phyloP scores from a whole-genome alignment of 2,888 invertebrate genomes.

The Apeira syringaria region DNA sequence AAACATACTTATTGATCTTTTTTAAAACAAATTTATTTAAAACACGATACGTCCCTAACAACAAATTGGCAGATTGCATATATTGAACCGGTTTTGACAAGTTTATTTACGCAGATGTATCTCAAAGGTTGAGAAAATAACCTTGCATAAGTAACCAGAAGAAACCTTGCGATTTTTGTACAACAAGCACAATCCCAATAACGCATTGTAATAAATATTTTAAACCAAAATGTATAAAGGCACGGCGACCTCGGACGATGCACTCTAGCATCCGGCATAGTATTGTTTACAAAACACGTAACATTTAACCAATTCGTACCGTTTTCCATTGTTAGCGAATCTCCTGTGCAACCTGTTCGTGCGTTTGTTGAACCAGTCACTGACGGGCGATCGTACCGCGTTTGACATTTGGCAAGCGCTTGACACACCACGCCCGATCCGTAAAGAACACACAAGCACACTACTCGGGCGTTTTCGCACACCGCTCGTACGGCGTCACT shows the following conservation, averaged over 20 bases:
- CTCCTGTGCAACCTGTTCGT: constrained; percentile 64
- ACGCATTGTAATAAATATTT: constrained; percentile 8
- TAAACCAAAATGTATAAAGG: constrained; percentile 22
- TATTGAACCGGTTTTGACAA: constrained; percentile 27
- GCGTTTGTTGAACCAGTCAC: constrained; percentile 71
- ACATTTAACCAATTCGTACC: constrained; percentile 57
- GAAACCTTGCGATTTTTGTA: constrained; percentile 9
- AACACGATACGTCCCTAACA: constrained; percentile 15
- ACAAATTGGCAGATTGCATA: constrained; percentile 20
- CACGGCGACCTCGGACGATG: constrained; percentile 31
- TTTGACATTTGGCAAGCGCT: constrained; percentile 65
- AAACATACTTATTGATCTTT: too few relatives aligned
- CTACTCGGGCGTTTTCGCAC: constrained; percentile 45
- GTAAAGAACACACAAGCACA: constrained; percentile 52
- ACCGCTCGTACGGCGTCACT: constrained; percentile 63
- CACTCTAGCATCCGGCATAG: constrained; percentile 35
- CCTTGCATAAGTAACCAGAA: constrained; percentile 23
- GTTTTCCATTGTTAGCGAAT: constrained; percentile 71
- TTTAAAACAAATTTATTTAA: too few relatives aligned
- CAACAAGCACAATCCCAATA: not conserved
- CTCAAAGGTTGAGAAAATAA: constrained; percentile 23
- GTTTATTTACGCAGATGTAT: constrained; percentile 28
- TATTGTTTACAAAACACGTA: constrained; percentile 34
- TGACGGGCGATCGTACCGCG: constrained; percentile 62
- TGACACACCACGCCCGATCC: constrained; percentile 41